These are phyloP conservation scores for Thripadectes ignobilis DNA, from an alignment of 2,797 vertebrate genomes.

Conservation along the genomic window DNA sequence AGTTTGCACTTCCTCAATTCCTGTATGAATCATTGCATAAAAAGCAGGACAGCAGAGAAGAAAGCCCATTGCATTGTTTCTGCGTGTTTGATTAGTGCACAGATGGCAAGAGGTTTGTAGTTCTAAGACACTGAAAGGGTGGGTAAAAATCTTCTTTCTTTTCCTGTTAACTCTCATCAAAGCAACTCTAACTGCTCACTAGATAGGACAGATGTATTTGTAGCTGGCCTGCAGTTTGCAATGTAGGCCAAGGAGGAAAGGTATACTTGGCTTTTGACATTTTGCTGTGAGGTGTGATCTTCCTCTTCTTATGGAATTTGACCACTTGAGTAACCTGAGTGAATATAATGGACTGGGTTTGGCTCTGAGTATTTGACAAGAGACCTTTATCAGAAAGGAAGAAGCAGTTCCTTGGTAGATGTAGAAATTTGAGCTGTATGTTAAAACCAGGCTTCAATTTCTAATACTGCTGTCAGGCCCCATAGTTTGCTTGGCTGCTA, in stretches of 20 bases:
- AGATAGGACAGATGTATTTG: background rate
- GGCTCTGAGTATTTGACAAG: background rate
- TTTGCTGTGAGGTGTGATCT: background rate
- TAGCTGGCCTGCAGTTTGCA: background rate
- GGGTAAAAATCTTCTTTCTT: background rate
- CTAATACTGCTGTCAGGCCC: background rate
- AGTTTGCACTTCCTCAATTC: background rate
- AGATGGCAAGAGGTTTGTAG: background rate
- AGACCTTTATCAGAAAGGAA: background rate
- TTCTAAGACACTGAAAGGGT: background rate
- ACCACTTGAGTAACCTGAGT: background rate
- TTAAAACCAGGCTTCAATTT: background rate
- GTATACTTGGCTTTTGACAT: background rate
- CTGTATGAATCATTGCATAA: background rate
- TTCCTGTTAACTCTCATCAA: background rate
- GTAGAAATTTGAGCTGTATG: background rate
- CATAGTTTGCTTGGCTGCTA: background rate
- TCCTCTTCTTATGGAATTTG: background rate
- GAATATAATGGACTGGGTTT: background rate
- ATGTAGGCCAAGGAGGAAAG: background rate
- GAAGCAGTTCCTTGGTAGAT: background rate
- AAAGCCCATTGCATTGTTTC: background rate
- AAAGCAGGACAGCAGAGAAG: background rate
- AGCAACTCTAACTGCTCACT: background rate
- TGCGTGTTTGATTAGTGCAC: background rate